phyloP scores from a whole-genome alignment of 1,140 invertebrate species.

The Vanessa tameamea region DNA sequence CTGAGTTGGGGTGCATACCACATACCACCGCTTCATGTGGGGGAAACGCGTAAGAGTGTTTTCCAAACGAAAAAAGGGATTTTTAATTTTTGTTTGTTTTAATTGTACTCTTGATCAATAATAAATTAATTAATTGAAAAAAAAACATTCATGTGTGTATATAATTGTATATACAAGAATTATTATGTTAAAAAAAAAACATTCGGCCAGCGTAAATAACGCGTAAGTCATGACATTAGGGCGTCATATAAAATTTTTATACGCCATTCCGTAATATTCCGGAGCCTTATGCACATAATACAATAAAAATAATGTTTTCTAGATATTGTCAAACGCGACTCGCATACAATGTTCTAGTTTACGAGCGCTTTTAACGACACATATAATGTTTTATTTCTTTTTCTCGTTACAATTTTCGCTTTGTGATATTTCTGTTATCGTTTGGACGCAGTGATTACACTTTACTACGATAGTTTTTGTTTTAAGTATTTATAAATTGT shows the following conservation, averaged over 20 bases:
- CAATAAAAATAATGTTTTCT: slow-evolving; percentile 51
- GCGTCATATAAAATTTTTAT: slow-evolving; percentile 27
- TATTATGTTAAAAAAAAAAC: background rate
- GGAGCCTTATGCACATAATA: slow-evolving; percentile 38
- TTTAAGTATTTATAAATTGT: slow-evolving; percentile 1
- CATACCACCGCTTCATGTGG: no score
- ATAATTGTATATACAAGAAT: no score
- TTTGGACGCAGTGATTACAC: slow-evolving; percentile 21
- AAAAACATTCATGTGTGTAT: no score
- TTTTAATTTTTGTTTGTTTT: no score
- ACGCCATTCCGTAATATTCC: slow-evolving; percentile 22
- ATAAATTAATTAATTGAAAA: no score
- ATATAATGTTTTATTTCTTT: slow-evolving; percentile 57
- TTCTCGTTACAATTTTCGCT: slow-evolving; percentile 50
- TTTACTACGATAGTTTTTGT: no score
- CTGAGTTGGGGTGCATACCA: no score
- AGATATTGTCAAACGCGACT: slow-evolving; percentile 47
- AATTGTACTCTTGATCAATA: no score
- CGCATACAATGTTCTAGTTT: slow-evolving; percentile 49
- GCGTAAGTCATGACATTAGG: slow-evolving; percentile 24
- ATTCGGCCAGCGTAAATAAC: background rate
- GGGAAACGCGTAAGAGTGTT: no score
- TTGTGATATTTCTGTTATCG: slow-evolving; percentile 45
- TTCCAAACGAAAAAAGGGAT: no score
- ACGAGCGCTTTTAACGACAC: slow-evolving; percentile 52